These are phyloP conservation scores for Pseudachorutes palmiensis DNA, from an alignment of 1,140 invertebrate species.

Conservation along the genomic window DNA sequence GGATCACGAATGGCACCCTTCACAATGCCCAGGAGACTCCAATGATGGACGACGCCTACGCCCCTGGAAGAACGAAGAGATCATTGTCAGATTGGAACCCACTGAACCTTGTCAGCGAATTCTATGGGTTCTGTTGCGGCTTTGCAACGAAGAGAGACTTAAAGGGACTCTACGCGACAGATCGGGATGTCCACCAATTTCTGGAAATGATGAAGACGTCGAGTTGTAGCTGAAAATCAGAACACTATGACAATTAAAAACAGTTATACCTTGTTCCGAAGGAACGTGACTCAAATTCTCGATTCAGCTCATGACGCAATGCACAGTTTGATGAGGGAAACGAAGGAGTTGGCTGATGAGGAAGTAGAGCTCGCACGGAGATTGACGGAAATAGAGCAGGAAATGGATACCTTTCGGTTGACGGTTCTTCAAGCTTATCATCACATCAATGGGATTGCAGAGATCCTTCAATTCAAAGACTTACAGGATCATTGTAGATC, in stretches of 20 bases:
- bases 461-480: not conserved
- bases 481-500: not conserved
- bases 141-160: not conserved
- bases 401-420: not conserved
- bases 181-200: too few relatives aligned
- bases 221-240: not conserved
- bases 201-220: not conserved
- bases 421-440: not conserved
- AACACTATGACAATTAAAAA: not conserved
- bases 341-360: not conserved
- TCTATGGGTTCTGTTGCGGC: not conserved
- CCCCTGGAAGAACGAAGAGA: not conserved
- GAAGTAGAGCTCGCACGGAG: too few relatives aligned
- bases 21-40: not conserved
- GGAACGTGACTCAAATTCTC: not conserved
- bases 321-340: too few relatives aligned
- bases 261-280: not conserved
- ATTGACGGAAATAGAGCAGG: not conserved
- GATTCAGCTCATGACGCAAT: not conserved
- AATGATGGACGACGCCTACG: not conserved
- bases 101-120: not conserved
- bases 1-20: not conserved
- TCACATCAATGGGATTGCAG: not conserved
- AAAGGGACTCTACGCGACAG: too few relatives aligned
- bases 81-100: not conserved